phyloP scores from a whole-genome alignment of 2,113 vertebrate species.

The Oreamnos americanus region DNA sequence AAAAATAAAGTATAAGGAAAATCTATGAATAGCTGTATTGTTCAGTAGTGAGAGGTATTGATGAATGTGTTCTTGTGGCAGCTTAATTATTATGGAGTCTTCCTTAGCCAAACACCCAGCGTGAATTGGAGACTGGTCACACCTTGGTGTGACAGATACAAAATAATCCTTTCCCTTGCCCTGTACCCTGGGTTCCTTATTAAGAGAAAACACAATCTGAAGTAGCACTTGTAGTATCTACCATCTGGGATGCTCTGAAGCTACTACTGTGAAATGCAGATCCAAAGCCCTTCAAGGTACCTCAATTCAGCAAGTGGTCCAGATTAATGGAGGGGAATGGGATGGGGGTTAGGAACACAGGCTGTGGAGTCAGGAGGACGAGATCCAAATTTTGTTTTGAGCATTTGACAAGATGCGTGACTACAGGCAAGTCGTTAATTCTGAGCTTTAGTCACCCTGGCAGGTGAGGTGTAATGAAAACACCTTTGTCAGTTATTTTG shows the following conservation, averaged over 20 bases:
- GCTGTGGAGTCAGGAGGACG: background rate
- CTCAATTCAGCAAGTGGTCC: background rate
- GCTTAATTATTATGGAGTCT: background rate
- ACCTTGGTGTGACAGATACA: background rate
- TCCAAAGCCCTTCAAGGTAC: background rate
- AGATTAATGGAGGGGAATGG: background rate
- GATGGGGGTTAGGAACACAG: background rate
- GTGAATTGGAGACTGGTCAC: background rate
- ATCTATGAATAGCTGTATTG: background rate
- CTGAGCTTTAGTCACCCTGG: background rate
- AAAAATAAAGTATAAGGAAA: background rate
- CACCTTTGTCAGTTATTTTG: background rate
- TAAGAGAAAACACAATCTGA: background rate
- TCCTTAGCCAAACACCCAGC: background rate
- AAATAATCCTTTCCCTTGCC: background rate
- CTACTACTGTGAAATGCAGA: background rate
- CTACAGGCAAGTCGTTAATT: background rate
- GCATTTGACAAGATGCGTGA: background rate
- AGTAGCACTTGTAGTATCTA: background rate
- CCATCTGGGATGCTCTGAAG: background rate
- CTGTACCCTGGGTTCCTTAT: background rate
- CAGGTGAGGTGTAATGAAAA: background rate
- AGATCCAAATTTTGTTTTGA: background rate
- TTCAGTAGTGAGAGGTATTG: background rate
- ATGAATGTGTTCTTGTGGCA: background rate